Evolutionary conservation across 1,140 invertebrate species (phyloP), one percentile per base, ranked within the genome.

Genomic region (Metopolophium dirhodum): DNA sequence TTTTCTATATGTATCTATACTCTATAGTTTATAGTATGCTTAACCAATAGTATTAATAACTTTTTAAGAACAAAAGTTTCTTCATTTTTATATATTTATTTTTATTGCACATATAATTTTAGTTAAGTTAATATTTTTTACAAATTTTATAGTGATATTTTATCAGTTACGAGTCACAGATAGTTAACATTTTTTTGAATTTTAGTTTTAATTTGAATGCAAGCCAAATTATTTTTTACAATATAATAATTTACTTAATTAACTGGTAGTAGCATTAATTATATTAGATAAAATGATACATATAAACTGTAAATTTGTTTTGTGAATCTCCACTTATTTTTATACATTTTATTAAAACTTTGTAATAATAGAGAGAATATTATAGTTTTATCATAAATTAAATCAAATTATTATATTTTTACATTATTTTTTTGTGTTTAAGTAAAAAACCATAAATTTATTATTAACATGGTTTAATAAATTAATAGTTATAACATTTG

Each of bases 51-150:
- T 86, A 86, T 86, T 47, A 86, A 86, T 86, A 86, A 26, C 8
- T 86, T 85, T 85, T 86, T 45, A 86, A 47, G 3, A 41, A n/a
- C 11, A 86, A 86, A 45, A 47, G 11, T 86, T 86, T 41, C 45
- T 45, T 14, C 47, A 45, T 45, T 86, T 22, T 30, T 45, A 85
- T 85, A 85, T 30, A 45, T 1, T 85, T 86, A 45, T n/a, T 87
- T n/a, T 87, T 88, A 51, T 88, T 49, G 45, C 45, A 47, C 86
- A 88, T n/a, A 88, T 49, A 8, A 37, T 83, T 4, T 85, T n/a
- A n/a, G n/a, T n/a, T n/a, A n/a, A 49, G n/a, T 49, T 87, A n/a
- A 30, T 87, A 87, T 47, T 26, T 20, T 87, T 87, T 87, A 47
- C 23, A 47, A 47, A 47, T 47, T 87, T 49, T 18, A 35, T 20